Evolutionary conservation across 2,797 vertebrate species (phyloP).

Genomic region (Malacoctenus gilli): DNA sequence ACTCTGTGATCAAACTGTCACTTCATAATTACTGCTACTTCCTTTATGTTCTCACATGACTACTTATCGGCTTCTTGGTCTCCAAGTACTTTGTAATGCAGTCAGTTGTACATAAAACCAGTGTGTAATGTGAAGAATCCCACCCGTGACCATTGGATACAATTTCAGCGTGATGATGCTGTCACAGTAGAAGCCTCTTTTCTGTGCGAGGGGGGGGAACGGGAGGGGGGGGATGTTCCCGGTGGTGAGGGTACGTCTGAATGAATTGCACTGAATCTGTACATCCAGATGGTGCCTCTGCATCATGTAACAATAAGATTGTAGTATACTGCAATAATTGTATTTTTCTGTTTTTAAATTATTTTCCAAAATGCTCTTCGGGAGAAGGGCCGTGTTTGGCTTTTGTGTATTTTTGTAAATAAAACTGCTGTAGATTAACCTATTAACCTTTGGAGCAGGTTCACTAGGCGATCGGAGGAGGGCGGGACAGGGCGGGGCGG

Average conservation of each 20-base stretch:
- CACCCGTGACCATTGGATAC: conserved; percentile 54
- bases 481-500: conserved; percentile 58
- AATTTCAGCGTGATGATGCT: conserved; percentile 40
- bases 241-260: conserved; percentile 70
- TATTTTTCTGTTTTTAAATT: conserved; percentile 92
- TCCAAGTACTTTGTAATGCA: conserved; percentile 66
- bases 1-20: conserved; percentile 49
- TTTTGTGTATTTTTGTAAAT: conserved; percentile 96
- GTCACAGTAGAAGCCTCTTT: conserved; percentile 33
- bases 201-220: conserved; percentile 23
- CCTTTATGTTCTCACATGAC: conserved; percentile 59
- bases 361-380: conserved; percentile 80
- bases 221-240: conserved; percentile 44
- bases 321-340: conserved; percentile 98
- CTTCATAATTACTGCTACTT: conserved; percentile 51
- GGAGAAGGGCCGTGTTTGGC: conserved; percentile 78
- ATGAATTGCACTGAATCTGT: conserved; percentile 98
- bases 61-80: conserved; percentile 62
- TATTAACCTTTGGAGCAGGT: too few relatives aligned
- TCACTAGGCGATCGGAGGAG: conserved; percentile 81
- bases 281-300: conserved; percentile 92
- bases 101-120: conserved; percentile 75
- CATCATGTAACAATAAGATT: conserved; percentile 94
- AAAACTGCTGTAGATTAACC: conserved; percentile 90
- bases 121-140: conserved; percentile 77